Base-by-base conservation (phyloP, 1,140 invertebrate genomes). In the Vollenhovia emeryi region DNA sequence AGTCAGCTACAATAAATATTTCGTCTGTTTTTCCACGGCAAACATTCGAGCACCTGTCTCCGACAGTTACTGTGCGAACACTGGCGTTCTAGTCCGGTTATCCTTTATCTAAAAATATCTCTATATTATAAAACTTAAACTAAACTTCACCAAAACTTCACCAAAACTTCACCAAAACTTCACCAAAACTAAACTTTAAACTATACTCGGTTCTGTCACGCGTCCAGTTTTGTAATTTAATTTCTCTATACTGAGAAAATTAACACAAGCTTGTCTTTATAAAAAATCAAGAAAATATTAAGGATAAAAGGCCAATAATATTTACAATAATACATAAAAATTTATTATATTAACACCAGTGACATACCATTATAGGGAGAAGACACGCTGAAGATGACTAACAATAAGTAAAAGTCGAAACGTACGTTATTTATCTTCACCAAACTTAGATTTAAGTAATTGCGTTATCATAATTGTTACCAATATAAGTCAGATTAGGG, bases 41-140 rank as follows among this genome's bases (percentile, higher is more conserved):
- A 69, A 80, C 33, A 80, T 80, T 45, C 50, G 55, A 80, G 21
- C 64, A 43, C 48, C 36, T 69, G 78, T 57, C 48, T 55, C 24
- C 7, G 36, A 43, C 50, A 69, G 33, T 80, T 57, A 27, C 36
- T 48, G 21, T 69, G 50, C 30, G 36, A 55, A 36, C 24, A 27
- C 59, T 48, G 27, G 27, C 6, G 69, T 21, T 15, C n/a, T 21
- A 33, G 33, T 21, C 24, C 18, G 13, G 43, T 30, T 40, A 33
- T 80, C 33, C 11, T 80, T 80, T 40, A 57, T 71, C 18, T 68
- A 40, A 36, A 30, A 30, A 24, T 68, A 66, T 79, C 55, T 76
- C 18, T 27, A 40, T n/a, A 21, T 64, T 78, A 36, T 50, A 50
- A 50, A 50, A 18, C 48, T 50, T 50, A 15, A 50, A 18, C 4